Evolutionary conservation across 2,797 vertebrate genomes (phyloP), one percentile per base, ranked within the genome.

Genomic region (Lerista edwardsae): DNA sequence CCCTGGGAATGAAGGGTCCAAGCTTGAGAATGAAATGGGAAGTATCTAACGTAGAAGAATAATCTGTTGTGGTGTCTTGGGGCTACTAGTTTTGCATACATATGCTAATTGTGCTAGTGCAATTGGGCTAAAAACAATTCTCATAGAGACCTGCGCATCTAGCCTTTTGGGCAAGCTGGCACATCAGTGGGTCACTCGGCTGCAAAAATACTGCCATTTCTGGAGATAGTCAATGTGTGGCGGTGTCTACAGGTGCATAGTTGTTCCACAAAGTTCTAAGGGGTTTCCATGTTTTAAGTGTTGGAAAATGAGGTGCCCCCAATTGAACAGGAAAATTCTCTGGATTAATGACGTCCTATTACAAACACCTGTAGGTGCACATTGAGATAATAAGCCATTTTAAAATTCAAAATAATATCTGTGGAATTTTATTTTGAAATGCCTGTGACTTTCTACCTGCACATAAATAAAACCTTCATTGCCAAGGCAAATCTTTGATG

Each of bases 331-430:
- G 80, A 91, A 86, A 80, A 79, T 64, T 91, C 88, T 75, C 51
- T 75, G 0, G 90, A 90, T 88, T 90, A 90, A 57, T 83, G 41
- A 76, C 90, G 83, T 74, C 47, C 86, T 79, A 90, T 85, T 86
- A 75, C 64, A 87, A 86, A 67, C 23, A 15, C 51, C n/a, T 41
- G 12, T 76, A 44, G 34, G 19, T 93, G 83, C 87, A 91, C 90
- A 87, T 80, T 84, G 85, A 93, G 90, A 93, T 92, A 90, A 93
- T 92, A 90, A 91, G 87, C 87, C 87, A 86, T 86, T 91, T 91
- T 91, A 90, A 88, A 92, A 90, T 91, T 72, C 87, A 86, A 93
- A 92, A 91, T 51, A 74, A 57, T 73, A 3, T 64, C 78, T 84
- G 87, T 76, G 88, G 64, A 41, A 82, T 87, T 27, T 87, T 91